A percentile compares a stretch with the other conserved stretches of the same genome.
These are phyloP conservation scores for Callospermophilus lateralis DNA, from an alignment of 2,113 vertebrate genomes.

Conservation along the genomic window DNA sequence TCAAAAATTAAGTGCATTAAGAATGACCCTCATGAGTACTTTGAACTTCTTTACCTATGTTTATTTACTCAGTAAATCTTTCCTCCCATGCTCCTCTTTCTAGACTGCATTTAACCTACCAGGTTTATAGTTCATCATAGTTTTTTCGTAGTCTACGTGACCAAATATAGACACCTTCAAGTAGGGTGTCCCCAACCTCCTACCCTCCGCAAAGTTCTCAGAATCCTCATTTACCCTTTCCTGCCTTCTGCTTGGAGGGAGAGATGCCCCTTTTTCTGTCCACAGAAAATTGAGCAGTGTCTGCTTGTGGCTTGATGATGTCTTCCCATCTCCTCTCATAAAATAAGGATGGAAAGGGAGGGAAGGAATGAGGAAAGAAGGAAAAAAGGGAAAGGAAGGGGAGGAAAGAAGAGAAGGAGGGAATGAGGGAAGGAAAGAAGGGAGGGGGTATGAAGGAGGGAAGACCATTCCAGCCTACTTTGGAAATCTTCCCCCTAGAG, in stretches of 20 bases:
- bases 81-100: not conserved
- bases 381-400: too few relatives aligned
- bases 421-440: not conserved
- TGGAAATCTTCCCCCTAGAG: not conserved
- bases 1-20: not conserved
- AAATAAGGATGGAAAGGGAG: not conserved
- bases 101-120: not conserved
- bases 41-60: not conserved
- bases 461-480: not conserved
- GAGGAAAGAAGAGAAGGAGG: too few relatives aligned
- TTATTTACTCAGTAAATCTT: not conserved
- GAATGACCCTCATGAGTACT: not conserved
- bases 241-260: not conserved
- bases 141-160: not conserved
- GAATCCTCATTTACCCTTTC: not conserved
- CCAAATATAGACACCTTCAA: not conserved
- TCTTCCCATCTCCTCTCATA: not conserved
- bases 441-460: too few relatives aligned
- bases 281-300: not conserved
- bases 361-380: not conserved
- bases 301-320: not conserved
- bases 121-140: not conserved
- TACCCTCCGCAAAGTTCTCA: not conserved
- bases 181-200: too few relatives aligned
- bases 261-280: not conserved